Conservation (phyloP, 2,888 invertebrate species). For the Drosophila quinaria region DNA sequence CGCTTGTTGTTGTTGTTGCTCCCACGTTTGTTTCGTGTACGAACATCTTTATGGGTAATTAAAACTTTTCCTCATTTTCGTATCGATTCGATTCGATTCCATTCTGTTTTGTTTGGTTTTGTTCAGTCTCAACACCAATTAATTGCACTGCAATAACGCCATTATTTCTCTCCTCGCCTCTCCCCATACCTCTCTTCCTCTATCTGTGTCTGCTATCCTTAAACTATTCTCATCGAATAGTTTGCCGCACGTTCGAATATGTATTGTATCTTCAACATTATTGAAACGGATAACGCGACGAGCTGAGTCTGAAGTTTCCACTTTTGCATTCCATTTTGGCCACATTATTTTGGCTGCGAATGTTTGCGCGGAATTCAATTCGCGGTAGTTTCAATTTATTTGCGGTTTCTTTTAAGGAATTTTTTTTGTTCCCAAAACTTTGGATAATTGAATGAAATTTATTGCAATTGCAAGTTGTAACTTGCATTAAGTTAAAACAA, state of each 20-base stretch:
- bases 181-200: background rate
- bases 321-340: conserved; percentile 62
- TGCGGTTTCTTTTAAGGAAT: conserved; percentile 42
- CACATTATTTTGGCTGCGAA: conserved; percentile 55
- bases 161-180: conserved; percentile 33
- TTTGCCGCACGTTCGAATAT: conserved; percentile 48
- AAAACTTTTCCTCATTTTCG: conserved; percentile 82
- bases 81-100: conserved; percentile 51
- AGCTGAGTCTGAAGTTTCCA: conserved; percentile 31
- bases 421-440: conserved; percentile 6
- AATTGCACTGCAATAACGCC: conserved; percentile 79
- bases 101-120: conserved; percentile 40
- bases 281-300: conserved; percentile 57
- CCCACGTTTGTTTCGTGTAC: conserved; percentile 58
- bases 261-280: conserved; percentile 64
- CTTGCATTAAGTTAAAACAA: conserved; percentile 16
- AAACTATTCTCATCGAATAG: conserved; percentile 49
- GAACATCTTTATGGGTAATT: conserved; percentile 84
- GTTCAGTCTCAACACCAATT: conserved; percentile 60
- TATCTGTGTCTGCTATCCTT: conserved; percentile 14
- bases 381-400: conserved; percentile 52
- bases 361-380: conserved; percentile 44
- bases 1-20: conserved; percentile 33
- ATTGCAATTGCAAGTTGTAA: conserved; percentile 24
- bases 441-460: conserved; percentile 36